Conservation (phyloP, 2,797 vertebrate species). For the Sternarchorhynchus goeldii region DNA sequence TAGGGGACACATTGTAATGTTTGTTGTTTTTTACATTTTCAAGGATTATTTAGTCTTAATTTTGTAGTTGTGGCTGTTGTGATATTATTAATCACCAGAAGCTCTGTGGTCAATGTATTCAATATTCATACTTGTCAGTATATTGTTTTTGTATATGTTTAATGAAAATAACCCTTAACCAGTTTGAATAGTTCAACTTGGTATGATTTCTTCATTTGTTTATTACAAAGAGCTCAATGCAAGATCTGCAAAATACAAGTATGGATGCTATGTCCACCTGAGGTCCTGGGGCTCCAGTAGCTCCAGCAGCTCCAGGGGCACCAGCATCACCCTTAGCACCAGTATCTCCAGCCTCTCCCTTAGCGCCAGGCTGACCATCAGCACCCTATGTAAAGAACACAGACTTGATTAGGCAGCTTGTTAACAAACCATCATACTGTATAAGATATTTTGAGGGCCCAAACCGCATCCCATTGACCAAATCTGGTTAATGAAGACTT, state of each 20-base stretch:
- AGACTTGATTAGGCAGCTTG: conserved; percentile 1
- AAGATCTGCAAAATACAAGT: not conserved
- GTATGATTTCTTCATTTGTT: not conserved
- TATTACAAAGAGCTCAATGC: not conserved
- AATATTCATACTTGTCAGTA: not conserved
- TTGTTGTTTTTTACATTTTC: not conserved
- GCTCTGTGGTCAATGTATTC: not conserved
- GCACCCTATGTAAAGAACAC: conserved; percentile 75
- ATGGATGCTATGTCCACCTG: conserved; percentile 70
- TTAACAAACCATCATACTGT: not conserved
- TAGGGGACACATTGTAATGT: conserved; percentile 26
- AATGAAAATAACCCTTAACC: not conserved
- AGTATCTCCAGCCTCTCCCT: conserved; percentile 93
- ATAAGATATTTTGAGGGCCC: not conserved
- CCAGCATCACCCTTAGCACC: conserved; percentile 94
- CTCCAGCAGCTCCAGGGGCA: conserved; percentile 86
- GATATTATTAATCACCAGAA: not conserved
- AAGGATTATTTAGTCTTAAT: not conserved
- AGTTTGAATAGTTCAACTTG: not conserved
- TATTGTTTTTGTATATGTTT: not conserved
- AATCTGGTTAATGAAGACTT: no score
- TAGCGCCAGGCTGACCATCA: conserved; percentile 94
- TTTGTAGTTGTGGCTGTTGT: not conserved
- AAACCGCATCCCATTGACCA: no score
- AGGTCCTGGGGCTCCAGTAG: conserved; percentile 89